phyloP scores from a whole-genome alignment of 2,113 vertebrate genomes.

The Noturus placidus region DNA sequence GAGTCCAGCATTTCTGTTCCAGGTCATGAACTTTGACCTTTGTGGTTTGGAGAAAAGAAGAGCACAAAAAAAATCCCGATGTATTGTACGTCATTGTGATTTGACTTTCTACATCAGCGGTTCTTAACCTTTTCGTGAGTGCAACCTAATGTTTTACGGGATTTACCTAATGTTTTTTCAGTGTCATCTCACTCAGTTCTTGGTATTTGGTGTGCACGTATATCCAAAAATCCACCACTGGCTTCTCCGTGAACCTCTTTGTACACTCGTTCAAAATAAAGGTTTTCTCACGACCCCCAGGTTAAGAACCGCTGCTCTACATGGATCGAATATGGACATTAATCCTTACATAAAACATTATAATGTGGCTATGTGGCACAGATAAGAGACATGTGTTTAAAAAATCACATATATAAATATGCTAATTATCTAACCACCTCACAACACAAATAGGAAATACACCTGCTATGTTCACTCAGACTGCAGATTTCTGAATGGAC shows the following conservation, averaged over 20 bases:
- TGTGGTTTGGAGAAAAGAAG: constrained; percentile 19
- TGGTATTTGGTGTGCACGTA: no score
- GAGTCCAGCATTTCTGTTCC: constrained; percentile 86
- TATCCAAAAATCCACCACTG: no score
- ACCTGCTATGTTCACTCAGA: not conserved
- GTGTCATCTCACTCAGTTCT: no score
- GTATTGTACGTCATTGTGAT: not conserved
- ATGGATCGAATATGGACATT: not conserved
- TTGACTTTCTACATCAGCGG: not conserved
- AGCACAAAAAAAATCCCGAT: not conserved
- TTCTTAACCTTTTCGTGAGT: no score
- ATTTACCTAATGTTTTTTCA: no score
- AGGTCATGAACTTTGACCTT: constrained; percentile 89
- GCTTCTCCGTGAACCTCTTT: no score
- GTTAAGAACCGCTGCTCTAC: no score
- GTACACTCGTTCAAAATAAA: no score
- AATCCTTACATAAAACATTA: not conserved
- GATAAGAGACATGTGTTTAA: not conserved
- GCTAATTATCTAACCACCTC: not conserved
- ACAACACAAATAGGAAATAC: not conserved
- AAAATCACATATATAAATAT: not conserved
- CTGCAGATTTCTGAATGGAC: not conserved
- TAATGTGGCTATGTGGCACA: not conserved
- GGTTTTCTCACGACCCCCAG: no score
- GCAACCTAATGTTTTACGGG: no score